A percentile compares a stretch with the other conserved stretches of the same genome.
Evolutionary conservation across 1,140 invertebrate species (phyloP).

Genomic region (Drosophila persimilis): DNA sequence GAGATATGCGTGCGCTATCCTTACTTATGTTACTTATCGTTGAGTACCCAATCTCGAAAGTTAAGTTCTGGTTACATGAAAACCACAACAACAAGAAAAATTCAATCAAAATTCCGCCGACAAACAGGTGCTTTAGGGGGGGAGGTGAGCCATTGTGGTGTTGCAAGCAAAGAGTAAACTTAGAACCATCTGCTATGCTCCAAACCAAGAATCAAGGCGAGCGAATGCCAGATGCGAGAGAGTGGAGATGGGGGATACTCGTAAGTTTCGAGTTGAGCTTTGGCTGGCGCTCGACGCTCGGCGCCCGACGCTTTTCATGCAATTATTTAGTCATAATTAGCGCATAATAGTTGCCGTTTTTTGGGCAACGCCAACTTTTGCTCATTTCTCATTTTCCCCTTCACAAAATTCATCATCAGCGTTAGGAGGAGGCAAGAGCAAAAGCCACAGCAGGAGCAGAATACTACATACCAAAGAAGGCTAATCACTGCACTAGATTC

Average conservation of each 20-base stretch:
- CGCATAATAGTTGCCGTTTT: constrained; percentile 58
- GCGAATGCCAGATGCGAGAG: neutral
- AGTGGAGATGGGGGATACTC: too few species aligned
- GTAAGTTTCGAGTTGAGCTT: constrained; percentile 46
- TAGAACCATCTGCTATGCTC: constrained; percentile 39
- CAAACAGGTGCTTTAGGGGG: constrained; percentile 4
- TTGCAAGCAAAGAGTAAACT: constrained; percentile 8
- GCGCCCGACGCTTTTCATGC: constrained; percentile 32
- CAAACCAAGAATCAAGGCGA: constrained; percentile 40
- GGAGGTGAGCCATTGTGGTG: too few species aligned
- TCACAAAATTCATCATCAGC: constrained; percentile 48
- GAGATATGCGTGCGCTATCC: too few species aligned
- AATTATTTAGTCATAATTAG: constrained; percentile 57
- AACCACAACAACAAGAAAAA: constrained; percentile 13
- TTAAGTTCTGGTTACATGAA: neutral
- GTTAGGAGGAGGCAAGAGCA: neutral
- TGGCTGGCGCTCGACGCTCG: constrained; percentile 4
- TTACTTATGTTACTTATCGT: too few species aligned
- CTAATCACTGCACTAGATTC: constrained; percentile 41
- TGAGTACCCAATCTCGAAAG: too few species aligned
- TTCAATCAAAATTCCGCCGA: constrained; percentile 47
- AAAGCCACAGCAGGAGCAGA: neutral
- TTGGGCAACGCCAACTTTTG: constrained; percentile 29
- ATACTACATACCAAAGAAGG: neutral
- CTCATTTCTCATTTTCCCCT: constrained; percentile 25